Evolutionary conservation across 1,140 invertebrate genomes (phyloP).

Genomic region (Diuraphis noxia): DNA sequence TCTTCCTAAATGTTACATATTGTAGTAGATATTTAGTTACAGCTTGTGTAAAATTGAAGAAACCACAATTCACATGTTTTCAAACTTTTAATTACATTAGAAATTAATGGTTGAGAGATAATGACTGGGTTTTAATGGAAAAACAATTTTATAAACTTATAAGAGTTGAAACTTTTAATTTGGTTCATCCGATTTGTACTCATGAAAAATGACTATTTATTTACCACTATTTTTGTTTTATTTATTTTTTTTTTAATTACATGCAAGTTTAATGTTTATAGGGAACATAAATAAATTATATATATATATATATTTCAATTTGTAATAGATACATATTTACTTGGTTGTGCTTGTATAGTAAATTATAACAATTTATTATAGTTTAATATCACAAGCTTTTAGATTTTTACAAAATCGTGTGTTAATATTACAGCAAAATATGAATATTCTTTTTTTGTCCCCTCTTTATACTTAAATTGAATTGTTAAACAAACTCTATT

Average conservation of each 20-base stretch:
- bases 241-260: not conserved
- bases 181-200: not conserved
- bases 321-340: not conserved
- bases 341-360: not conserved
- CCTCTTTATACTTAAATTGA: not conserved
- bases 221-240: not conserved
- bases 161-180: not conserved
- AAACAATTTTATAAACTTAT: constrained; percentile 6
- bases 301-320: not conserved
- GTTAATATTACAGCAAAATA: not conserved
- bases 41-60: not conserved
- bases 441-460: not conserved
- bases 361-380: not conserved
- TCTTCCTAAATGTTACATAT: not conserved
- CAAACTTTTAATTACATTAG: not conserved
- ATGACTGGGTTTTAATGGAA: not conserved
- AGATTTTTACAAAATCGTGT: not conserved
- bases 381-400: not conserved
- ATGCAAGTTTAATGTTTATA: not conserved
- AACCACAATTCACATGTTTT: constrained; percentile 8
- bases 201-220: not conserved
- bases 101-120: not conserved
- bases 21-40: not conserved
- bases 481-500: not conserved
- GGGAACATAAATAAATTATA: too few species aligned